Evolutionary conservation across 2,113 vertebrate genomes (phyloP).

Genomic region (Abramis brama): DNA sequence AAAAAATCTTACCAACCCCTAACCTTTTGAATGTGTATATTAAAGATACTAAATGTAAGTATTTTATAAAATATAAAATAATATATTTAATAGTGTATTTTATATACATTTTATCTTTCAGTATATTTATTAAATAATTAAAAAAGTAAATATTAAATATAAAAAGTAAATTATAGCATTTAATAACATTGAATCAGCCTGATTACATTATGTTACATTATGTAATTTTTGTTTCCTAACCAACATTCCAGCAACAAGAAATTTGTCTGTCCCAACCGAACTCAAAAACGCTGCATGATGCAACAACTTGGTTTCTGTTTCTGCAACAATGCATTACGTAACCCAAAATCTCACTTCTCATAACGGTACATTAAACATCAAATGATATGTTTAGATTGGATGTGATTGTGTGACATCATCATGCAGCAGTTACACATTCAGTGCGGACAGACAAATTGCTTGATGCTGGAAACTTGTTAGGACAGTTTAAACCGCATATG

Average conservation of each 20-base stretch:
- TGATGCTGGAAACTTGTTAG: neutral
- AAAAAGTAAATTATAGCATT: neutral
- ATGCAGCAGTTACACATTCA: neutral
- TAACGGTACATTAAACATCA: neutral
- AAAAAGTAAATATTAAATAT: neutral
- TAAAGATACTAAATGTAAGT: too few relatives aligned
- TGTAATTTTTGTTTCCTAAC: neutral
- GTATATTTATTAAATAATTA: neutral
- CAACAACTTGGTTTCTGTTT: slow-evolving; percentile 5
- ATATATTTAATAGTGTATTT: neutral
- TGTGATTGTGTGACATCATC: neutral
- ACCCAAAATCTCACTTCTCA: neutral
- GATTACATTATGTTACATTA: neutral
- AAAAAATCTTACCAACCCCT: neutral
- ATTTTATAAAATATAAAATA: too few relatives aligned
- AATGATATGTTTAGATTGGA: neutral
- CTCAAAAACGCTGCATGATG: neutral
- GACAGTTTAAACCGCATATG: neutral
- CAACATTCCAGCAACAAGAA: neutral
- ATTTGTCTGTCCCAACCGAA: neutral
- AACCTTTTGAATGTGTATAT: too few relatives aligned
- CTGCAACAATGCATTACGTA: neutral
- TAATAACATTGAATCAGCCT: neutral
- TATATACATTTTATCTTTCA: neutral
- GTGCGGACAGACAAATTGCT: neutral